Conservation (phyloP, 2,888 invertebrate genomes). For the Eristalis tenax region DNA sequence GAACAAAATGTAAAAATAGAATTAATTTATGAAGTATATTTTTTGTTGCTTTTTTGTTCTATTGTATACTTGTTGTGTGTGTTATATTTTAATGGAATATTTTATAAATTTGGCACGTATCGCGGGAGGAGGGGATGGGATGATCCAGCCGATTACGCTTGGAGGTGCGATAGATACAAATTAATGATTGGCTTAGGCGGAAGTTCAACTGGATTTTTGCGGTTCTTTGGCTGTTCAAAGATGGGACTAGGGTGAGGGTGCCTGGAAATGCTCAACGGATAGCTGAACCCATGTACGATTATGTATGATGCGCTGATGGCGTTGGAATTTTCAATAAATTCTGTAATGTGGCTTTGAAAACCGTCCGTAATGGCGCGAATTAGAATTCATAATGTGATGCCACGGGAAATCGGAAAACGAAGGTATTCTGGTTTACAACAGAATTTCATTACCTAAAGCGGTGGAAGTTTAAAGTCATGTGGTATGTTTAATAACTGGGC, state of each 20-base stretch:
- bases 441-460: not conserved
- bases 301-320: not conserved
- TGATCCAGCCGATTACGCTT: not conserved
- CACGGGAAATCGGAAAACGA: not conserved
- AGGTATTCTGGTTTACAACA: not conserved
- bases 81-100: constrained; percentile 6
- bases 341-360: not conserved
- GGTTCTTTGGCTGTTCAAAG: not conserved
- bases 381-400: not conserved
- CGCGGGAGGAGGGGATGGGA: not conserved
- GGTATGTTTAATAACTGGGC: not conserved
- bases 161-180: constrained; percentile 22
- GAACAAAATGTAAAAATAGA: constrained; percentile 20
- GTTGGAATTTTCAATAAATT: not conserved
- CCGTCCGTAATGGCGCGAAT: not conserved
- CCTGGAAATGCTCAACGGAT: too few species aligned
- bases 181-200: not conserved
- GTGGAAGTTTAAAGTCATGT: not conserved
- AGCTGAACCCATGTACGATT: too few species aligned
- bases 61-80: not conserved
- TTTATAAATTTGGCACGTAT: constrained; percentile 25
- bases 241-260: too few species aligned
- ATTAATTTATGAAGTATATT: constrained; percentile 31
- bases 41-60: not conserved
- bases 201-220: constrained; percentile 1